Evolutionary conservation across 2,797 vertebrate species (phyloP), one percentile per base, ranked within the genome.

Genomic region (Meda fulgida): DNA sequence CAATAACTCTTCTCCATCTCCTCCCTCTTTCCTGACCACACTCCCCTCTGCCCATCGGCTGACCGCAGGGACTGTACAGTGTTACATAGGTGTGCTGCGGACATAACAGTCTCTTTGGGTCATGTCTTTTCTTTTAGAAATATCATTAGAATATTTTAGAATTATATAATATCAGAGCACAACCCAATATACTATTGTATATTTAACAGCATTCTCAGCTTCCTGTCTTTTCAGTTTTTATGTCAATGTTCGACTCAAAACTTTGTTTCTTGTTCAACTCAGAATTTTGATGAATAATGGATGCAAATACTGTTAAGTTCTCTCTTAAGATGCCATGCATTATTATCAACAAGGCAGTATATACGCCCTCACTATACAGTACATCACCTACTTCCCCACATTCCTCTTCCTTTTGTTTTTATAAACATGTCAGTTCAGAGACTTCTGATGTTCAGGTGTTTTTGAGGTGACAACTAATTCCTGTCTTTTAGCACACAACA

Each of bases 401-500:
- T 93, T 93, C 91, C 91, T 92, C 89, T 90, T 80, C 65, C 91
- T 91, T 21, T 85, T 85, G 67, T 58, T 82, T 78, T 86, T 78
- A 71, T 83, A 63, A 90, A 89, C 51, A 81, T 84, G 78, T 51
- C 73, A 75, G 70, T 51, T 43, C 18, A 66, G 36, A 21, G 60
- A 34, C 76, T 69, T 71, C 66, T 58, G 63, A 71, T 82, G 77
- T 84, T 40, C 78, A 84, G 84, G 78, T 81, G 63, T 67, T 66
- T 67, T 19, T 40, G 16, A 16, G 66, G 70, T 88, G 85, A 83
- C 48, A 43, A 63, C 65, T 88, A 88, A 92, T 93, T 91, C 91
- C 87, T 90, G 87, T 91, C 92, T 92, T 91, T 94, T 93, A 91
- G 85, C 92, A 81, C 86, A n/a, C 81, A 82, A 81, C 78, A 79